These are phyloP conservation scores for Drosophila melanosoma DNA, from an alignment of 2,888 invertebrate species.

Conservation along the genomic window DNA sequence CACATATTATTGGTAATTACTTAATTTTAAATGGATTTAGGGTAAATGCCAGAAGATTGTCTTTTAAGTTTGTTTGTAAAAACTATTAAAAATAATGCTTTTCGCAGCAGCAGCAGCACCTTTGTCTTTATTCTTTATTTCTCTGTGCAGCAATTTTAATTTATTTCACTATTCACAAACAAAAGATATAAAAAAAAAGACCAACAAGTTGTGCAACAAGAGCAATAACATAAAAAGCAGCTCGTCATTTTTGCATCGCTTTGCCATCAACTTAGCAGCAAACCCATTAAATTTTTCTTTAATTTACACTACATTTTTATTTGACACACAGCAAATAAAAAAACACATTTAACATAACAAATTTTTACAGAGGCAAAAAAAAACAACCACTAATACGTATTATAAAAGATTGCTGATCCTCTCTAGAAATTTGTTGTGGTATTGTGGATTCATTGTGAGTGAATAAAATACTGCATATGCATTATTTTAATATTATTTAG, in stretches of 20 bases:
- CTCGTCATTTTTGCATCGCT: neutral
- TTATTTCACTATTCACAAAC: neutral
- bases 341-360: neutral
- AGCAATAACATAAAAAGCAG: neutral
- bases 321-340: too few species aligned
- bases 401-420: neutral
- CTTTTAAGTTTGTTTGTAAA: neutral
- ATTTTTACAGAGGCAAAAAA: neutral
- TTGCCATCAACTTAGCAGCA: neutral
- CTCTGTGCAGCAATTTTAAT: neutral
- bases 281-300: neutral
- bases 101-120: neutral
- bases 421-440: neutral
- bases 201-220: neutral
- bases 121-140: neutral
- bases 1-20: neutral
- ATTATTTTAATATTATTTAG: neutral
- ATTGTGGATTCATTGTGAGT: neutral
- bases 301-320: too few species aligned
- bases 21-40: neutral
- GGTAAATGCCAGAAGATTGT: neutral
- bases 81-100: neutral
- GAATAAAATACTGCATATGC: neutral
- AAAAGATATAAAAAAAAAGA: neutral
- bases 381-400: neutral